Evolutionary conservation across 2,888 invertebrate genomes (phyloP).

Genomic region (Cerastis rubricosa): DNA sequence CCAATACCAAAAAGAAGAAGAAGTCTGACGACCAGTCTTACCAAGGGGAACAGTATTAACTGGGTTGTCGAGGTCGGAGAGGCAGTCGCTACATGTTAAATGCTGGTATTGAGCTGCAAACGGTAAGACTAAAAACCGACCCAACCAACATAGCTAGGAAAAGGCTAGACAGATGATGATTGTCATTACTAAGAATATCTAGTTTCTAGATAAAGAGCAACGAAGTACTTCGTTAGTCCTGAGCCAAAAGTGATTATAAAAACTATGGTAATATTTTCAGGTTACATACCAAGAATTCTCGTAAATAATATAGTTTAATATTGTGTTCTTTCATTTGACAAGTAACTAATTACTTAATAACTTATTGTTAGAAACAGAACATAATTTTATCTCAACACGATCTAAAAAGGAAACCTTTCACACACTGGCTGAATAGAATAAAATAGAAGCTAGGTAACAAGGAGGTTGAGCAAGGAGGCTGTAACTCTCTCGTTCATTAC

Average conservation of each 20-base stretch:
- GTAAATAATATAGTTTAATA: not conserved
- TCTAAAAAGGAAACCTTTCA: not conserved
- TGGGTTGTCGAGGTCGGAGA: too few species aligned
- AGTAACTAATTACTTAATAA: not conserved
- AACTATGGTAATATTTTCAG: not conserved
- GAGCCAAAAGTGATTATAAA: not conserved
- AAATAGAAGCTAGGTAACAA: constrained; percentile 25
- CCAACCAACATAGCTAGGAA: too few species aligned
- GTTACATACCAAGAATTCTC: not conserved
- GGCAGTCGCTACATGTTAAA: too few species aligned
- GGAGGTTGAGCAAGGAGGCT: constrained; percentile 7
- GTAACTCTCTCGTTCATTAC: constrained; percentile 40
- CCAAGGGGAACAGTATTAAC: too few species aligned
- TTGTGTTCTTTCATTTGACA: not conserved
- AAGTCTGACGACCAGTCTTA: too few species aligned
- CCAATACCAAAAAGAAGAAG: too few species aligned
- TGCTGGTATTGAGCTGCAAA: too few species aligned
- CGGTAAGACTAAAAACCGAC: too few species aligned
- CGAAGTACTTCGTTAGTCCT: not conserved
- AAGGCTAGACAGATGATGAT: too few species aligned
- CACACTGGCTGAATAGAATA: constrained; percentile 20
- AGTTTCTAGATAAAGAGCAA: not conserved
- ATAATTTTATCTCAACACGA: not conserved
- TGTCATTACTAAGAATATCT: not conserved
- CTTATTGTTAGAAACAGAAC: not conserved